Conservation (phyloP, 2,797 vertebrate species). For the Carduelis carduelis region DNA sequence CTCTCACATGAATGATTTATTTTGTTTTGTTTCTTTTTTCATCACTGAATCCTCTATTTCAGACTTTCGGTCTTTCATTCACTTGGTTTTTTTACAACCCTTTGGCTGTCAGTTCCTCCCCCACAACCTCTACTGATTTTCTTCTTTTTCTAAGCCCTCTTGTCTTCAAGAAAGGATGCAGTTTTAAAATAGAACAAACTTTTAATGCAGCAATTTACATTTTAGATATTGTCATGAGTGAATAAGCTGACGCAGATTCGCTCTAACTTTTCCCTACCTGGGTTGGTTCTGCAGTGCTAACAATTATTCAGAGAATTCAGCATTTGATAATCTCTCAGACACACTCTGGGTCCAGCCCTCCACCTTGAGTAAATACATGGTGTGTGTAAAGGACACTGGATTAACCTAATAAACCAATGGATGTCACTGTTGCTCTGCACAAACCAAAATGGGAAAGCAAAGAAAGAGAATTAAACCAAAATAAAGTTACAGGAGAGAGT, state of each 20-base stretch:
- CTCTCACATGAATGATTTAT: not conserved
- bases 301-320: not conserved
- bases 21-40: not conserved
- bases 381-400: not conserved
- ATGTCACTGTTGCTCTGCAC: constrained; percentile 69
- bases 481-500: not conserved
- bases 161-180: not conserved
- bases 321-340: not conserved
- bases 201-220: not conserved
- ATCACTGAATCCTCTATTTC: not conserved
- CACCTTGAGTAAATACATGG: not conserved
- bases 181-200: not conserved
- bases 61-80: not conserved
- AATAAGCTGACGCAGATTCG: not conserved
- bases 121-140: not conserved
- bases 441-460: not conserved
- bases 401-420: constrained; percentile 58
- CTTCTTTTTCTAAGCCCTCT: not conserved
- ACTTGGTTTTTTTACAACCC: not conserved
- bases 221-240: not conserved
- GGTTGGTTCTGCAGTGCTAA: not conserved
- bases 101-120: not conserved
- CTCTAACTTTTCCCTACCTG: not conserved
- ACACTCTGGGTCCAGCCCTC: not conserved
- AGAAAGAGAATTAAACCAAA: not conserved